Evolutionary conservation across 2,888 invertebrate genomes (phyloP).

Genomic region (Scaptomyza polygonia): DNA sequence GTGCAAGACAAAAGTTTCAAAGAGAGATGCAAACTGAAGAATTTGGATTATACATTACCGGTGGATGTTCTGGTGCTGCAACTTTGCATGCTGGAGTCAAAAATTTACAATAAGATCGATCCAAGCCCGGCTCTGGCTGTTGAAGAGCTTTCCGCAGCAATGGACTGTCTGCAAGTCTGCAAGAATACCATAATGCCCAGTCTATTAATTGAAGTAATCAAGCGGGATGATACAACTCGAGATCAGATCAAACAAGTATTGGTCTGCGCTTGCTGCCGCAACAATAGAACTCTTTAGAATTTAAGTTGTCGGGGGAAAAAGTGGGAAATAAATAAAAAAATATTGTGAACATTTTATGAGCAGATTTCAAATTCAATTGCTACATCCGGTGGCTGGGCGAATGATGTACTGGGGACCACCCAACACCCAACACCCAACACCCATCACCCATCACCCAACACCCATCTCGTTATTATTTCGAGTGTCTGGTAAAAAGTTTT

Average conservation of each 20-base stretch:
- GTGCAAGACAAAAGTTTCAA: background rate
- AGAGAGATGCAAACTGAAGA: background rate
- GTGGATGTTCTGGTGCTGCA: conserved; percentile 15
- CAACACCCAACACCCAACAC: background rate
- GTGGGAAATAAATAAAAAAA: conserved; percentile 19
- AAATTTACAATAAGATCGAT: conserved; percentile 14
- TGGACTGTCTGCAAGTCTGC: background rate
- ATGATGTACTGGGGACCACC: conserved; percentile 32
- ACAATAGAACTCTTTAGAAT: too few relatives aligned
- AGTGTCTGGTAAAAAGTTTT: conserved; percentile 9
- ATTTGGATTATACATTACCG: background rate
- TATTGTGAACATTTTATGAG: conserved; percentile 31
- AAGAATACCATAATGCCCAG: background rate
- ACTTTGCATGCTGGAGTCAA: conserved; percentile 20
- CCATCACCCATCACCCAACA: conserved; percentile 4
- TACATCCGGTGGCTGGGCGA: conserved; percentile 54
- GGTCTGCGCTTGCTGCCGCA: too few relatives aligned
- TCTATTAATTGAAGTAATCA: background rate
- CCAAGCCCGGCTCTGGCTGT: conserved; percentile 1
- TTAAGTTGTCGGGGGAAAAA: background rate
- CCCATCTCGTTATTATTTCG: background rate
- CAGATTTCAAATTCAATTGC: conserved; percentile 66
- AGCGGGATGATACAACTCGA: background rate
- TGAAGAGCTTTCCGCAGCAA: conserved; percentile 10
- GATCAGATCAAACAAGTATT: too few relatives aligned